Evolutionary conservation across 2,113 vertebrate genomes (phyloP), one percentile per base, ranked within the genome.

Genomic region (Actinemys pallida): DNA sequence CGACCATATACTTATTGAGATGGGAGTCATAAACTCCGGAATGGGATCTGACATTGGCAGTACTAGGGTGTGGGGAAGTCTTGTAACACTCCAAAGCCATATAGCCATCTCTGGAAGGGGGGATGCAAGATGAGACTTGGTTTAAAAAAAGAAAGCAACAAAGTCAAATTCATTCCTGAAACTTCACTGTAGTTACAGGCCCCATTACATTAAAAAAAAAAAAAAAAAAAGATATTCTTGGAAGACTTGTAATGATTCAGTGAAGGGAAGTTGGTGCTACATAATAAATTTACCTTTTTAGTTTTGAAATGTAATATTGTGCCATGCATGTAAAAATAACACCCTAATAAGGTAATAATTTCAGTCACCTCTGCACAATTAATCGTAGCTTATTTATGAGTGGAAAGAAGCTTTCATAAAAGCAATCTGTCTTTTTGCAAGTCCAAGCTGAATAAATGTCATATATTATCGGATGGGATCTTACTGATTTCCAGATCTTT

Each of bases 1-100:
- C 83, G 65, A 83, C 75, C 45, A 5, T 88, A 85, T 52, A 96
- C 59, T 96, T 96, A 91, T 81, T 84, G 89, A 86, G 75, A 87
- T 97, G 96, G 94, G 90, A 95, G 93, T 80, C 35, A 6, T 94
- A 86, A 97, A 93, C 88, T 88, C 76, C 97, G 91, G 93, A 96
- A 93, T 25, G 29, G 72, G 92, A 93, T 97, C 81, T 62, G 84
- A 96, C 92, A 42, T 75, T 92, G 69, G 53, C 84, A 95, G 92
- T 87, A 20, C 86, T 79, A 56, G 69, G 35, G 45, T 94, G 83
- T 78, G 65, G 80, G 49, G 45, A 95, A 86, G 53, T 50, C 54
- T 35, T 89, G 42, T 42, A 88, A 91, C 72, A 80, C 49, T 78
- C 39, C 90, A 91, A 91, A 89, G 88, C 52, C 80, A 62, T 17